A percentile compares a stretch with the other conserved stretches of the same genome.
These are phyloP conservation scores for Lacerta agilis DNA, from an alignment of 2,797 vertebrate species.

Conservation along the genomic window DNA sequence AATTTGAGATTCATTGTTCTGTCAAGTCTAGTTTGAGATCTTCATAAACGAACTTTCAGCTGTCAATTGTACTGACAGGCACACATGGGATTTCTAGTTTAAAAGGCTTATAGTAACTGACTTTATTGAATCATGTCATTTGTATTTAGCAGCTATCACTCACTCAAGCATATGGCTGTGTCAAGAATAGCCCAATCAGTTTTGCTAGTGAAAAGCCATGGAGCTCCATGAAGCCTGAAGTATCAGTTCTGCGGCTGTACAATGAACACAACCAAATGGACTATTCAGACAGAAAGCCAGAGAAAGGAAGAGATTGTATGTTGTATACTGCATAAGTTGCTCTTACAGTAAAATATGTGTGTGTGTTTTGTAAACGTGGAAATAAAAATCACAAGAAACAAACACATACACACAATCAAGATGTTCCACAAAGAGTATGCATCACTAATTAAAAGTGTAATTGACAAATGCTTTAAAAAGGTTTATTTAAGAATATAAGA, in stretches of 20 bases:
- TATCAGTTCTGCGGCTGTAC: background rate
- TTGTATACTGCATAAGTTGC: background rate
- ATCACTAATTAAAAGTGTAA: background rate
- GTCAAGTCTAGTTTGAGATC: slow-evolving; percentile 13
- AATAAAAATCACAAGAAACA: background rate
- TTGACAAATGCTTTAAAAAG: too few species aligned
- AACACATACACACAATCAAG: background rate
- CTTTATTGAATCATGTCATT: slow-evolving; percentile 31
- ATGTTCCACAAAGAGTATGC: background rate
- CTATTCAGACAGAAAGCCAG: background rate
- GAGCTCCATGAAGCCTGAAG: background rate
- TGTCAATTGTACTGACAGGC: slow-evolving; percentile 20
- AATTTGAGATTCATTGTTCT: slow-evolving; percentile 25
- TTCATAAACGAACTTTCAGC: slow-evolving; percentile 31
- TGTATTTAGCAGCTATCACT: slow-evolving; percentile 23
- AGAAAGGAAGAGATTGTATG: background rate
- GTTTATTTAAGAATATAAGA: too few species aligned
- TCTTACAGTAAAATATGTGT: background rate
- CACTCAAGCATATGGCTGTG: slow-evolving; percentile 1
- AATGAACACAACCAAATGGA: background rate
- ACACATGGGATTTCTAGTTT: slow-evolving; percentile 23
- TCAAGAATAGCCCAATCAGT: background rate
- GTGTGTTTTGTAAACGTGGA: background rate
- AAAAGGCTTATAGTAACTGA: slow-evolving; percentile 17
- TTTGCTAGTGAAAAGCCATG: background rate